A percentile compares a stretch with the other conserved stretches of the same genome.
phyloP scores from a whole-genome alignment of 2,797 vertebrate species.

The Sebastolobus alascanus region DNA sequence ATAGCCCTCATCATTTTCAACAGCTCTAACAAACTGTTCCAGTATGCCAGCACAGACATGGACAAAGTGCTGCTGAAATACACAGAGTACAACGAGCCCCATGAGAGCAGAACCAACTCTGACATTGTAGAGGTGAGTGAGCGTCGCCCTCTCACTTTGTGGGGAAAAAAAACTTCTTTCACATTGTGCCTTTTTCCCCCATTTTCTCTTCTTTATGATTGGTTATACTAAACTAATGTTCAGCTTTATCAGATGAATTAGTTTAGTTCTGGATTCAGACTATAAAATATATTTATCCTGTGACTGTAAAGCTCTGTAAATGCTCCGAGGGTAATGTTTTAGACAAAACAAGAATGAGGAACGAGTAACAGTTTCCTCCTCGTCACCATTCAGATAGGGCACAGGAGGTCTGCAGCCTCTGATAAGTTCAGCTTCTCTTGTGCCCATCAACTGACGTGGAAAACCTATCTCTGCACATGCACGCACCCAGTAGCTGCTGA shows the following conservation, averaged over 20 bases:
- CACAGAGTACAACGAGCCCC: slow-evolving; percentile 99
- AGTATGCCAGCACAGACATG: slow-evolving; percentile 99
- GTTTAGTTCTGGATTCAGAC: slow-evolving; percentile 19
- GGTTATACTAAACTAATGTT: not conserved
- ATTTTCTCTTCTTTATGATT: slow-evolving; percentile 19
- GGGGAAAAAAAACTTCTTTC: slow-evolving; percentile 15
- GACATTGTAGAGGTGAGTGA: slow-evolving; percentile 99
- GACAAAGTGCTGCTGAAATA: slow-evolving; percentile 99
- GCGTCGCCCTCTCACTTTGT: slow-evolving; percentile 43
- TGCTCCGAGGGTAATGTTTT: slow-evolving; percentile 21
- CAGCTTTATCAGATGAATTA: slow-evolving; percentile 24
- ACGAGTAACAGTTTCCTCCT: slow-evolving; percentile 78
- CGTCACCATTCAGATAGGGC: slow-evolving; percentile 72
- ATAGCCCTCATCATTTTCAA: slow-evolving; percentile 99
- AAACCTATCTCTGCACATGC: slow-evolving; percentile 70
- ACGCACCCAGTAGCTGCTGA: slow-evolving; percentile 52
- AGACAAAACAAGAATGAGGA: slow-evolving; percentile 44
- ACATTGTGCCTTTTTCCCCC: slow-evolving; percentile 10
- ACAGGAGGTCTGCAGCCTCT: slow-evolving; percentile 79
- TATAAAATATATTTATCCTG: slow-evolving; percentile 18
- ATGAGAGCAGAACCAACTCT: slow-evolving; percentile 99
- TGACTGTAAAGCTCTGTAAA: slow-evolving; percentile 22
- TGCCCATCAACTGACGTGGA: slow-evolving; percentile 73
- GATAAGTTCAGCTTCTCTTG: slow-evolving; percentile 80
- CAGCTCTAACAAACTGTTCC: slow-evolving; percentile 99